Conservation (phyloP, 2,113 vertebrate species). For the Ameiurus melas region DNA sequence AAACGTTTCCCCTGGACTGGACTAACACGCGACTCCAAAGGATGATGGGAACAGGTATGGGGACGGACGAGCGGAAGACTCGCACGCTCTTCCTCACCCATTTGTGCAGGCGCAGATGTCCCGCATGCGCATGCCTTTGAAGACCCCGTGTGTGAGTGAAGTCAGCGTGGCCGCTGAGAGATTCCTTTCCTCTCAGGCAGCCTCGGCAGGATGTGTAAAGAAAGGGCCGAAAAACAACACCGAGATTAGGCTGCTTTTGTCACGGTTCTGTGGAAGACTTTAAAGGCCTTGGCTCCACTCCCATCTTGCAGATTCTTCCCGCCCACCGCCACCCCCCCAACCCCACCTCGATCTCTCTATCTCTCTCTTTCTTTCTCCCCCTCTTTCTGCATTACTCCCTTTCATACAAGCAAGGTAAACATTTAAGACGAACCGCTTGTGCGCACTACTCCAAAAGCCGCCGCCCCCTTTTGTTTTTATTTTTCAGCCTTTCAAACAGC, state of each 20-base stretch:
- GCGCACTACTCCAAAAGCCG: conserved; percentile 35
- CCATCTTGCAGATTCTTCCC: conserved; percentile 74
- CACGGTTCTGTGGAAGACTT: conserved; percentile 80
- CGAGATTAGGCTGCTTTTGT: conserved; percentile 84
- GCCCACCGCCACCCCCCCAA: no score
- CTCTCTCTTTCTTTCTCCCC: conserved; percentile 67
- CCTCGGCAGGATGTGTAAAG: conserved; percentile 73
- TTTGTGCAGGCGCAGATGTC: conserved; percentile 58
- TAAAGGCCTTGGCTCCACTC: conserved; percentile 80
- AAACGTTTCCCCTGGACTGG: background rate
- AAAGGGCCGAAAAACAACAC: conserved; percentile 81
- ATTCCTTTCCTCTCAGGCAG: conserved; percentile 62
- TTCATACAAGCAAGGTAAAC: conserved; percentile 67
- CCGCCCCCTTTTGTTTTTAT: conserved; percentile 56
- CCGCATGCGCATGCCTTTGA: conserved; percentile 61
- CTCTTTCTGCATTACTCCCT: conserved; percentile 66
- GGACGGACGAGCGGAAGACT: conserved; percentile 43
- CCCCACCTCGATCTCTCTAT: conserved; percentile 38
- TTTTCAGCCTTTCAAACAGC: conserved; percentile 59
- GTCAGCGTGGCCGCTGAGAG: conserved; percentile 70
- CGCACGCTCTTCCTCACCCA: conserved; percentile 28
- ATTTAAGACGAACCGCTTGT: conserved; percentile 55
- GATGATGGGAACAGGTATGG: conserved; percentile 61
- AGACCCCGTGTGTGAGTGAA: conserved; percentile 65
- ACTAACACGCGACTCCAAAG: background rate